Evolutionary conservation across 2,113 vertebrate genomes (phyloP).

Genomic region (Phrynosoma blainvillii): DNA sequence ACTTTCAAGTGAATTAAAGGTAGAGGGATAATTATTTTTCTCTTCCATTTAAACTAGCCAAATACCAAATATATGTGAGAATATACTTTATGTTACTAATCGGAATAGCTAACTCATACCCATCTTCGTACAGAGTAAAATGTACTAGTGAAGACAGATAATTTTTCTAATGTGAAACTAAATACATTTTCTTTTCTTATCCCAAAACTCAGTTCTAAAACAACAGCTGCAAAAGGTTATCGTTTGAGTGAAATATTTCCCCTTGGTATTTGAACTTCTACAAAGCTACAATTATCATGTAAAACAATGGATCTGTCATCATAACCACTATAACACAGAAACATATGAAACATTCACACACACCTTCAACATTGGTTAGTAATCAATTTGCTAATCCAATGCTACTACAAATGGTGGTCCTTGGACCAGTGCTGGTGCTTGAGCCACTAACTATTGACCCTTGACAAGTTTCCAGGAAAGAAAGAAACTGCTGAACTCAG

Average conservation of each 20-base stretch:
- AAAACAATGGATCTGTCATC: not conserved
- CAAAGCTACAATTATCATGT: constrained; percentile 1
- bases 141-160: constrained; percentile 27
- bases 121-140: not conserved
- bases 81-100: not conserved
- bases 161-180: constrained; percentile 46
- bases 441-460: too few relatives aligned
- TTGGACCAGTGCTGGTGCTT: too few relatives aligned
- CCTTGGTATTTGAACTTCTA: not conserved
- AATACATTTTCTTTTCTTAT: not conserved
- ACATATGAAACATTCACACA: not conserved
- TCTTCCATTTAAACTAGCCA: constrained; percentile 13
- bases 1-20: constrained; percentile 17
- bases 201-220: not conserved
- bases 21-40: constrained; percentile 17
- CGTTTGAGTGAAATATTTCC: constrained; percentile 16
- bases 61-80: constrained; percentile 17
- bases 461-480: too few relatives aligned
- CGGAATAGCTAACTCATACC: not conserved
- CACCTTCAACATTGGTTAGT: not conserved
- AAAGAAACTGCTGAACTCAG: too few relatives aligned
- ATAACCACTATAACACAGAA: not conserved
- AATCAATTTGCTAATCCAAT: not conserved
- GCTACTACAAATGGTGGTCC: too few relatives aligned
- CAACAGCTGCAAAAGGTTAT: constrained; percentile 31